Percentiles rank a stretch among this genome's conserved stretches.
These are phyloP conservation scores for Tortrix viridana DNA, from an alignment of 2,888 invertebrate species.

Conservation along the genomic window DNA sequence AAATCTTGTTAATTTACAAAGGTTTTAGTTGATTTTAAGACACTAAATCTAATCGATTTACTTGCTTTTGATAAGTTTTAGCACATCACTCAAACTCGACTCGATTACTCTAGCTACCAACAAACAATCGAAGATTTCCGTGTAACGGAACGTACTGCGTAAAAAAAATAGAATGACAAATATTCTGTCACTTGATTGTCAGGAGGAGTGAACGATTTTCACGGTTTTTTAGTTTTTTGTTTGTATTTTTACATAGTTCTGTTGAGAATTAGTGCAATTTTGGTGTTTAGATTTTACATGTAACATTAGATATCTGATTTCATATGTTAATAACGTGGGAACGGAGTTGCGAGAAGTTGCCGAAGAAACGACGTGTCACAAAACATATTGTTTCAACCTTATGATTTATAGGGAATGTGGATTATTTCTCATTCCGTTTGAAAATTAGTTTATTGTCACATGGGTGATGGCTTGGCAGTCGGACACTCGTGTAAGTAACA, in stretches of 20 bases:
- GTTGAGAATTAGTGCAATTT: conserved; percentile 62
- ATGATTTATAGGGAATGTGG: conserved; percentile 74
- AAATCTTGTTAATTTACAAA: no score
- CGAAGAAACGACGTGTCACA: conserved; percentile 77
- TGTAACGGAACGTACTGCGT: conserved; percentile 64
- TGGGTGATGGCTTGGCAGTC: conserved; percentile 84
- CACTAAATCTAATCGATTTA: not conserved
- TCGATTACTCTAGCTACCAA: conserved; percentile 13
- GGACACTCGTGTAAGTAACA: conserved; percentile 79
- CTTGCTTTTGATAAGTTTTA: not conserved
- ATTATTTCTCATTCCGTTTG: conserved; percentile 71
- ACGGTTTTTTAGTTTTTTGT: conserved; percentile 80
- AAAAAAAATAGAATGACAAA: conserved; percentile 54
- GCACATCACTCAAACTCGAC: conserved; percentile 19
- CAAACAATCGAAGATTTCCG: conserved; percentile 42
- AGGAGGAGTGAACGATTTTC: conserved; percentile 62
- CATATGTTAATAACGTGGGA: conserved; percentile 63
- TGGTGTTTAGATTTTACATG: conserved; percentile 68
- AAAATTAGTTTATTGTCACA: conserved; percentile 78
- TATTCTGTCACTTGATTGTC: conserved; percentile 50
- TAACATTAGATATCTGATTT: conserved; percentile 54
- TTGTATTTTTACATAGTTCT: conserved; percentile 71
- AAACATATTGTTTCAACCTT: conserved; percentile 71
- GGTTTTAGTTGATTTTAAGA: not conserved
- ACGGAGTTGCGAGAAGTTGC: conserved; percentile 56